These are phyloP conservation scores for Philopedon plagiatum DNA, from an alignment of 2,888 invertebrate species.

Conservation along the genomic window DNA sequence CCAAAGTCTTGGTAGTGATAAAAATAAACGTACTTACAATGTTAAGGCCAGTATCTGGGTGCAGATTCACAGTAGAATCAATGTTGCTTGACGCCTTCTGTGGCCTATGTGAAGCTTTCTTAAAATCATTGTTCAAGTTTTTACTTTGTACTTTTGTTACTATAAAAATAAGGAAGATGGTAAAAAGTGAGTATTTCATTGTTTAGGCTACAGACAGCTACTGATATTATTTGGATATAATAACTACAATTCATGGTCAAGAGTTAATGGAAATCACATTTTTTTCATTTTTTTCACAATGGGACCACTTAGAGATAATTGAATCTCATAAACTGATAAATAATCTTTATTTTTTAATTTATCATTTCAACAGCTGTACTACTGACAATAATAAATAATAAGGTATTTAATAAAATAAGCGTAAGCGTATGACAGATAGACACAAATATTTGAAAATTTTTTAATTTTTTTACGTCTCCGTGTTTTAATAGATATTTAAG, in stretches of 20 bases:
- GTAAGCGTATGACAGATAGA: no score
- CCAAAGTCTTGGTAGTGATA: no score
- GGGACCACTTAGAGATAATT: background rate
- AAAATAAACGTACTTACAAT: slow-evolving; percentile 29
- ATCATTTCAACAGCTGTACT: no score
- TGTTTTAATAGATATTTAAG: no score
- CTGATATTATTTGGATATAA: background rate
- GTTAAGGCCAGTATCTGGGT: slow-evolving; percentile 10
- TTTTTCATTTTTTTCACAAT: background rate
- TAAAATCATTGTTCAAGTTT: background rate
- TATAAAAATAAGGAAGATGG: background rate
- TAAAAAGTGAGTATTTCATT: background rate
- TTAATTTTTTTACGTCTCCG: no score
- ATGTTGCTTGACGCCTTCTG: background rate
- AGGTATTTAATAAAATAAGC: no score
- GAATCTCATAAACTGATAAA: background rate
- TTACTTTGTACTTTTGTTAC: background rate
- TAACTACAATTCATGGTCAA: background rate
- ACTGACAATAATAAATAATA: no score
- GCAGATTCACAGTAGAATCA: background rate
- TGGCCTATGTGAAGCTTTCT: background rate
- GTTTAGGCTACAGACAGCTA: background rate
- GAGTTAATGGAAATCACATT: background rate
- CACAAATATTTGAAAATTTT: no score
- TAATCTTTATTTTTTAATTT: no score